Evolutionary conservation across 2,113 vertebrate genomes (phyloP).

Genomic region (Dasypus novemcinctus): DNA sequence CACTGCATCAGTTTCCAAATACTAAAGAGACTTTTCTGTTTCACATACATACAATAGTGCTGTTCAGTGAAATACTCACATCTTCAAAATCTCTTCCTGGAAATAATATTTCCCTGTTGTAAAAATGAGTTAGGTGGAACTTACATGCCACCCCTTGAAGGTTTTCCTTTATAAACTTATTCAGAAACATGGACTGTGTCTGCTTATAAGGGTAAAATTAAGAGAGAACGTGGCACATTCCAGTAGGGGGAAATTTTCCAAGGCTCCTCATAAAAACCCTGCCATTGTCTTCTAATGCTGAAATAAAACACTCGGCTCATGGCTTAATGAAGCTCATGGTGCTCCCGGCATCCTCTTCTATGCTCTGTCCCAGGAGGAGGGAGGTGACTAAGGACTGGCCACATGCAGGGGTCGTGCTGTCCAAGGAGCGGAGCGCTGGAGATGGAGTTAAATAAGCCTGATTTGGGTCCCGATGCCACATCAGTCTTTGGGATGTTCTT

Average conservation of each 20-base stretch:
- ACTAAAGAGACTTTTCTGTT: neutral
- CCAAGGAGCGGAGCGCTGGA: neutral
- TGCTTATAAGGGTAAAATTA: neutral
- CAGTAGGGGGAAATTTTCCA: neutral
- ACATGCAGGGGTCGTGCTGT: neutral
- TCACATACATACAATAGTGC: neutral
- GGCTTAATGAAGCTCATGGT: neutral
- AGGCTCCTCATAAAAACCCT: neutral
- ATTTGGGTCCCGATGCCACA: neutral
- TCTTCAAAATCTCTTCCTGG: constrained; percentile 24
- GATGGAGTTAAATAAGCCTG: neutral
- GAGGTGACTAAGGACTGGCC: neutral
- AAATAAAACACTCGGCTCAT: neutral
- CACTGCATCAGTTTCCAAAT: constrained; percentile 23
- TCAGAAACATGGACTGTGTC: neutral
- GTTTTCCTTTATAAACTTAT: neutral
- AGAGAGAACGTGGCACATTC: neutral
- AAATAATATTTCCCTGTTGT: constrained; percentile 49
- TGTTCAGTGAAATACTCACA: neutral
- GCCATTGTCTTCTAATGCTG: neutral
- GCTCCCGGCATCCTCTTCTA: neutral
- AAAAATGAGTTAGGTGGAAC: constrained; percentile 27
- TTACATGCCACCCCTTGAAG: neutral
- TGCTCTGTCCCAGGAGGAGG: neutral
- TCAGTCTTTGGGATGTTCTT: neutral